phyloP scores from a whole-genome alignment of 1,140 invertebrate species.

The Palaemon carinicauda region DNA sequence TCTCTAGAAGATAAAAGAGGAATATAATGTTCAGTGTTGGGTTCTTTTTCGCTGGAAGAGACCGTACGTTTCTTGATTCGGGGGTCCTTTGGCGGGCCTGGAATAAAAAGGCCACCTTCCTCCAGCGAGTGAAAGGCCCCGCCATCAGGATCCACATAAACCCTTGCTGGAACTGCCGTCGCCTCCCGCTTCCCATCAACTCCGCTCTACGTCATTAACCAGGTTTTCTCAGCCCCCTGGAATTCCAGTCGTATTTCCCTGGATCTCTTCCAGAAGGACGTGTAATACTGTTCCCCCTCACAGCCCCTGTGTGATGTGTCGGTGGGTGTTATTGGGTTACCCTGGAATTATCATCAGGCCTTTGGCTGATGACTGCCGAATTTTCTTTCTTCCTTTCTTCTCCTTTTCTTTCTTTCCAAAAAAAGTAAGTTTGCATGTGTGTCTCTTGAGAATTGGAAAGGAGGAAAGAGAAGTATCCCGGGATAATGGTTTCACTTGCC shows the following conservation, averaged over 20 bases:
- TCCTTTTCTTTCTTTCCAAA: neutral
- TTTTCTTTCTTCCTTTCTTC: neutral
- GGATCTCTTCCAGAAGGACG: conserved; percentile 47
- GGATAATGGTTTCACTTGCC: too few species aligned
- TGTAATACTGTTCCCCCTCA: conserved; percentile 44
- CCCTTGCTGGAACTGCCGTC: conserved; percentile 37
- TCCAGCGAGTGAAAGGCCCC: conserved; percentile 17
- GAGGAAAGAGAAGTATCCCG: too few species aligned
- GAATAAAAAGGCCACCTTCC: neutral
- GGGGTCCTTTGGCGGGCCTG: neutral
- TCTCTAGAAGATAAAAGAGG: neutral
- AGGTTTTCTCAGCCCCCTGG: conserved; percentile 46
- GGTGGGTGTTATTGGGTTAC: conserved; percentile 27
- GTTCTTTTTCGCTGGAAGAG: too few species aligned
- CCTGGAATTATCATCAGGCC: conserved; percentile 23
- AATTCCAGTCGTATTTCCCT: conserved; percentile 54
- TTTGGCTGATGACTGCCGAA: neutral
- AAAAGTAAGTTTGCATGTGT: neutral
- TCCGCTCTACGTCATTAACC: conserved; percentile 52
- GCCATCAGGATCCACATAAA: conserved; percentile 48
- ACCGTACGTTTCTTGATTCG: neutral
- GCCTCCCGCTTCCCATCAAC: conserved; percentile 47
- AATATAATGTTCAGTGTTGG: too few species aligned
- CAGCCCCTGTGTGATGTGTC: conserved; percentile 2
- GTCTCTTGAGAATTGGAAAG: too few species aligned